Conservation (phyloP, 2,888 invertebrate species). For the Platycheirus albimanus region DNA sequence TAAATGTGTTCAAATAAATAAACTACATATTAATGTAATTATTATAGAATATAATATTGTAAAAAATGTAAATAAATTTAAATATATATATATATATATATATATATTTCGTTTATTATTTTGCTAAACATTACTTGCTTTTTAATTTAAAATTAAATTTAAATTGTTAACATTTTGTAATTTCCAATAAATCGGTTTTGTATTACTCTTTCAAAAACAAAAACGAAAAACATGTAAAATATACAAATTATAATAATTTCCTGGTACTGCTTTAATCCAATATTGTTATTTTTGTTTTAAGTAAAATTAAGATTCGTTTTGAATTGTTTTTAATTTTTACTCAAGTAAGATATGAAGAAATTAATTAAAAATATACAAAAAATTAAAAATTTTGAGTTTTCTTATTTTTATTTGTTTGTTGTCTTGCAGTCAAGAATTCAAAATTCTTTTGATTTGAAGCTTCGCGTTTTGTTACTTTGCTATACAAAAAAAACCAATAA, state of each 20-base stretch:
- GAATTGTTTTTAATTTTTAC: conserved; percentile 70
- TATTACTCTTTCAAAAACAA: conserved; percentile 40
- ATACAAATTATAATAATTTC: conserved; percentile 32
- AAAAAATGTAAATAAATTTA: conserved; percentile 70
- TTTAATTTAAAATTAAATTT: conserved; percentile 8
- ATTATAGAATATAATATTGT: conserved; percentile 69
- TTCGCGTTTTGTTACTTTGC: conserved; percentile 22
- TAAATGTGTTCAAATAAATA: conserved; percentile 74
- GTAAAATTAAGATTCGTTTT: conserved; percentile 64
- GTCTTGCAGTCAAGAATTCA: conserved; percentile 13
- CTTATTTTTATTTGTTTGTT: conserved; percentile 30
- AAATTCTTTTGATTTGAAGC: conserved; percentile 9
- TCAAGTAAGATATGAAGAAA: conserved; percentile 47
- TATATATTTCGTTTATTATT: conserved; percentile 6
- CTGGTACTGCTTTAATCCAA: conserved; percentile 66
- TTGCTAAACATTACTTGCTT: conserved; percentile 19
- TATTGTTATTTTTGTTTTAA: conserved; percentile 73
- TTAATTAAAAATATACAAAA: conserved; percentile 56
- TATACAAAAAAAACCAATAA: not conserved
- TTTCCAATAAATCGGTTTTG: conserved; percentile 57
- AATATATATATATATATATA: too few species aligned
- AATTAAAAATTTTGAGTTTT: conserved; percentile 66
- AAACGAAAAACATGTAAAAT: conserved; percentile 23
- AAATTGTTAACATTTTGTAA: conserved; percentile 44
- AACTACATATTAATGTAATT: conserved; percentile 69